Base-by-base conservation (phyloP, 1,140 invertebrate genomes). In the Drosophila pseudoananassae region DNA sequence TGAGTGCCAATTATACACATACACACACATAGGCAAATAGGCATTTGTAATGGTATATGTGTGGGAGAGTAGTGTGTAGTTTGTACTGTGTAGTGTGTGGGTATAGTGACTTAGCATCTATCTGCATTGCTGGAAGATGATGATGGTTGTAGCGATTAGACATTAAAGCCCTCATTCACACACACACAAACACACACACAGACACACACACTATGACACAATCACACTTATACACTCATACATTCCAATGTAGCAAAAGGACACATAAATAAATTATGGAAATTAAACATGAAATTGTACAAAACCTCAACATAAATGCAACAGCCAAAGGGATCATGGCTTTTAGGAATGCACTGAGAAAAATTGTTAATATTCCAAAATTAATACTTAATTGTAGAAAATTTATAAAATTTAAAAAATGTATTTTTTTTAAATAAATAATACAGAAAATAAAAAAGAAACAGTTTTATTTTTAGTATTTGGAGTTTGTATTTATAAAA, bases 221-320 rank as follows among this genome's bases (percentile, higher is more conserved):
- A 17, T 17, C 15, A 38, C 3, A 60, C 23, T 15, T 14, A 15
- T 29, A 14, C n/a, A 43, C 10, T 27, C 65, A 57, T 57, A 29
- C 15, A 51, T 23, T 63, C 45, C 43, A 31, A 52, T 66, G 50
- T 20, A 20, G 20, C 45, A 17, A 43, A 47, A 52, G 45, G 31
- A 83, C 57, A 80, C 82, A 85, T 81, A 87, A 85, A 87, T 85
- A 87, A 81, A 85, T 85, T 85, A 85, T 85, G 81, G 78, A 85
- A 85, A 87, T 85, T 85, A 85, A 87, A 85, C 81, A 81, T 87
- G 82, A 85, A 87, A 81, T 81, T 87, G 81, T 81, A 81, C 73
- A 85, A 81, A 81, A 80, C 81, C 76, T 71, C 56, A 49, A 70
- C 68, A 80, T 63, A 68, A 81, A 85, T 69, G 68, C 78, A 63